Base-by-base conservation (phyloP, 2,797 vertebrate species). In the Eospalax fontanierii region DNA sequence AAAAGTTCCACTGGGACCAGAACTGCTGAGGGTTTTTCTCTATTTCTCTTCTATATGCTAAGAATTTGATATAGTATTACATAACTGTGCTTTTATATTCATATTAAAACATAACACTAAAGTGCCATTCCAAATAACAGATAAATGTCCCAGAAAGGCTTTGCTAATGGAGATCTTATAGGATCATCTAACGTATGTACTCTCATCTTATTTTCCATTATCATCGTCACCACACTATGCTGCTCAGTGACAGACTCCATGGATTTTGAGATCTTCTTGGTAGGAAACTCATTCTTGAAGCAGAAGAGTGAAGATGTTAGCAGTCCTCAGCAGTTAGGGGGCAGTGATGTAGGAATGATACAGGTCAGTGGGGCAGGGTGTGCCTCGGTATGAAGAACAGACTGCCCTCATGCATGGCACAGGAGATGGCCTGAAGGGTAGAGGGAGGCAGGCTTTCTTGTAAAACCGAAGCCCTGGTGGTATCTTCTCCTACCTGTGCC, bases 341-440 rank as follows among this genome's bases (percentile, higher is more conserved):
- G 81, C 59, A 68, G 33, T 68, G 6, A 43, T 46, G 8, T 54
- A 15, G 8, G 2, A 10, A 18, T 18, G 3, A 5, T 54, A 33
- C 22, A 22, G 33, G 7, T 11, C 19, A 63, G 14, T 3, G 1
- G 19, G 28, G 84, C 33, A 46, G 18, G 5, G 0, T 24, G 7
- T 50, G 5, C 8, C 18, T 21, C 35, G 22, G 66, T 38, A 24
- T 46, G 6, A 16, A 87, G 76, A 65, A 63, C 43, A 83, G 70
- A 68, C 28, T 38, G 7, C 10, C 21, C 90, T 38, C 16, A 35
- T 0, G 30, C 50, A 68, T 89, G 21, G 30, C 33, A 14, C 43
- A 35, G 38, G 4, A 22, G 19, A 6, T 18, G 12, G 1, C 0
- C 1, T 33, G 30, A 28, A 19, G 50, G n/a, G 22, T 59, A 38